These are phyloP conservation scores for Enteromius anoplus DNA, from an alignment of 2,797 vertebrate species.

Conservation along the genomic window DNA sequence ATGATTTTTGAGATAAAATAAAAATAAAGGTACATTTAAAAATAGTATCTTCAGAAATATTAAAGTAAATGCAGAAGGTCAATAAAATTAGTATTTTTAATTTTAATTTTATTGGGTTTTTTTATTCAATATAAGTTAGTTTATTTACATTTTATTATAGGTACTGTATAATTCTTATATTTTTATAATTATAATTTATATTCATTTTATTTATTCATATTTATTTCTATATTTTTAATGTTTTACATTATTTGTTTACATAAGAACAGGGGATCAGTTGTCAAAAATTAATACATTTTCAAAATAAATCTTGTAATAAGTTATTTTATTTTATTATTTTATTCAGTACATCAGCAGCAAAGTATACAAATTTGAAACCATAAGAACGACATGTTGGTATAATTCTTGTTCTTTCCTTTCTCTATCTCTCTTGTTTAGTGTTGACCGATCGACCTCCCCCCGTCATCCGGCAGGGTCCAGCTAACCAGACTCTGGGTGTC, in stretches of 20 bases:
- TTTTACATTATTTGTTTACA: not conserved
- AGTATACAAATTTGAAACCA: not conserved
- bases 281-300: not conserved
- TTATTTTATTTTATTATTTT: not conserved
- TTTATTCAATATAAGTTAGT: not conserved
- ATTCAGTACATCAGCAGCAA: not conserved
- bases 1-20: not conserved
- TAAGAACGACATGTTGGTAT: not conserved
- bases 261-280: not conserved
- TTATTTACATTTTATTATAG: not conserved
- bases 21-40: not conserved
- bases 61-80: not conserved
- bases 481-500: slow-evolving; percentile 92
- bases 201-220: not conserved
- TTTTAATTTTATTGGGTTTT: not conserved
- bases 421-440: slow-evolving; percentile 72
- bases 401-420: slow-evolving; percentile 7
- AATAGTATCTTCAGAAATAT: not conserved
- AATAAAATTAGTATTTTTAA: not conserved
- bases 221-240: not conserved
- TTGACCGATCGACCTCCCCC: slow-evolving; percentile 96
- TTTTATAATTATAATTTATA: not conserved
- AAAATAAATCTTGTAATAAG: not conserved
- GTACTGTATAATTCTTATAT: not conserved
- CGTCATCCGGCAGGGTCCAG: slow-evolving; percentile 95